phyloP scores from a whole-genome alignment of 2,888 invertebrate species.

The Hylaea fasciaria region DNA sequence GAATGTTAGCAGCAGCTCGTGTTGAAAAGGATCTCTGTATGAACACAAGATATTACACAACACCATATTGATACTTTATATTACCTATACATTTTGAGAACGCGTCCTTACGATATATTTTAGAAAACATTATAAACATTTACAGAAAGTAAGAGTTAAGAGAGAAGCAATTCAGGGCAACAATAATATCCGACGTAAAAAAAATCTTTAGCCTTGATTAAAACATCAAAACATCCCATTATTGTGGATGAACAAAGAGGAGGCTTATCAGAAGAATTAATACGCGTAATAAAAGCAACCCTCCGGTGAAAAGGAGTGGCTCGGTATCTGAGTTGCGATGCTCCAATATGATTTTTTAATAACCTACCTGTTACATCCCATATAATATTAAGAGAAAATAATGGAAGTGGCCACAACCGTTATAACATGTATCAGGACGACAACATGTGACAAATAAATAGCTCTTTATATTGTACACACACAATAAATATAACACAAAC shows the following conservation, averaged over 20 bases:
- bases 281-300: slow-evolving; percentile 56
- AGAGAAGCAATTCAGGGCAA: slow-evolving; percentile 19
- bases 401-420: slow-evolving; percentile 32
- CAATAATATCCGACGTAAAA: slow-evolving; percentile 49
- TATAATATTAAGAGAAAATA: slow-evolving; percentile 36
- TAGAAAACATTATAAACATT: no score
- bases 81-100: no score
- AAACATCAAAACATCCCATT: slow-evolving; percentile 61
- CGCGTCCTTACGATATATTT: no score
- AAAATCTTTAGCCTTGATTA: slow-evolving; percentile 70
- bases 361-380: slow-evolving; percentile 41
- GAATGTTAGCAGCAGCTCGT: no score
- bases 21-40: no score
- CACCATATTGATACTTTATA: no score
- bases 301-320: slow-evolving; percentile 45
- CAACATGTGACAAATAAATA: background rate
- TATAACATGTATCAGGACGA: slow-evolving; percentile 2
- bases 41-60: no score
- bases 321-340: slow-evolving; percentile 41
- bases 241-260: slow-evolving; percentile 62
- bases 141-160: slow-evolving; percentile 16
- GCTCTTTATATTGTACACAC: background rate
- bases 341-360: slow-evolving; percentile 45
- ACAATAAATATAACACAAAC: background rate
- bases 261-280: slow-evolving; percentile 64